Conservation (phyloP, 2,888 invertebrate genomes). For the Tipula confusa region DNA sequence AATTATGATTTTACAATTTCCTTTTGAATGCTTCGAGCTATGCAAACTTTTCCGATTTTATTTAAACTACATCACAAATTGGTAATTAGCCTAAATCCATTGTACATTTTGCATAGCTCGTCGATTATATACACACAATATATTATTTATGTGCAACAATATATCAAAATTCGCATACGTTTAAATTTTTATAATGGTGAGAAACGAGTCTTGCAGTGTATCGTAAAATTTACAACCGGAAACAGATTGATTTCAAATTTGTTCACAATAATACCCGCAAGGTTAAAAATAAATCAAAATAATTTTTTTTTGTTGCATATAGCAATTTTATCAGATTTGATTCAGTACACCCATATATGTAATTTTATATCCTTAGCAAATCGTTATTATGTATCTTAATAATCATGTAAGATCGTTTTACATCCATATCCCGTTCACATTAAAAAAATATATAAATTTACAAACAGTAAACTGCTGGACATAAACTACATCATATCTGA, state of each 20-base stretch:
- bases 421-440: constrained; percentile 25
- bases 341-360: not conserved
- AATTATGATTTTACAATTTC: no score
- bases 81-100: no score
- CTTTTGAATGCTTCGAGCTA: no score
- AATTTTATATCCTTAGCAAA: not conserved
- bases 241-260: not conserved
- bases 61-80: not conserved
- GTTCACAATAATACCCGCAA: not conserved
- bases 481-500: not conserved
- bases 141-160: no score
- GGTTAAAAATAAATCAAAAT: not conserved
- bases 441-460: not conserved
- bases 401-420: not conserved
- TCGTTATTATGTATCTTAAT: not conserved
- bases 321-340: constrained; percentile 16
- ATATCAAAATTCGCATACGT: no score
- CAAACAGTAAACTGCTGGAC: no score
- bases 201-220: not conserved
- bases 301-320: no score
- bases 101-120: no score
- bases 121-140: no score
- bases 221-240: not conserved
- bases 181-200: no score
- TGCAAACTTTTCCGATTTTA: no score